Evolutionary conservation across 2,888 invertebrate species (phyloP).

Genomic region (Apodemia zela): DNA sequence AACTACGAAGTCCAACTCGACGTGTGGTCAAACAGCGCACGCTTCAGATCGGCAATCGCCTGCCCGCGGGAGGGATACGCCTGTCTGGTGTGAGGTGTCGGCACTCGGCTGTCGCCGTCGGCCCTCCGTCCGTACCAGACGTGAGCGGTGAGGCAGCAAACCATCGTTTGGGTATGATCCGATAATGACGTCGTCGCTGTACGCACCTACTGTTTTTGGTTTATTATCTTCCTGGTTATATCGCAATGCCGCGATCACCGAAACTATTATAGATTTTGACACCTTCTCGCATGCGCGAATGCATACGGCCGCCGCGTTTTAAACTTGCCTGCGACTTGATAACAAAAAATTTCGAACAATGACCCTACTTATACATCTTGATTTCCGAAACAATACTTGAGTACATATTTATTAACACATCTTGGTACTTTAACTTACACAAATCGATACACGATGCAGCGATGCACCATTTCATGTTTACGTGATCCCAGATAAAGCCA

Average conservation of each 20-base stretch:
- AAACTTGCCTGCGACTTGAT: conserved; percentile 74
- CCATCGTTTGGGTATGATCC: conserved; percentile 50
- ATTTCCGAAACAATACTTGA: conserved; percentile 40
- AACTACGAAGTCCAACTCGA: conserved; percentile 47
- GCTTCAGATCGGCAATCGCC: conserved; percentile 63
- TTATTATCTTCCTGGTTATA: conserved; percentile 49
- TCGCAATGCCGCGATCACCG: conserved; percentile 59
- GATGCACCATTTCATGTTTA: conserved; percentile 82
- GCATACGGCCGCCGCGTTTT: conserved; percentile 77
- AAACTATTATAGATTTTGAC: conserved; percentile 78
- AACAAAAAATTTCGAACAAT: conserved; percentile 66
- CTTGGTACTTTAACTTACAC: conserved; percentile 50
- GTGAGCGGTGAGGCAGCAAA: conserved; percentile 22
- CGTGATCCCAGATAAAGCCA: conserved; percentile 83
- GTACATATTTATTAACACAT: conserved; percentile 42
- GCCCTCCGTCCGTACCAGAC: conserved; percentile 47
- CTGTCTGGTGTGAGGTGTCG: conserved; percentile 17
- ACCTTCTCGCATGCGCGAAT: conserved; percentile 78
- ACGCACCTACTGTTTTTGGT: conserved; percentile 43
- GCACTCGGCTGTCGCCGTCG: conserved; percentile 42
- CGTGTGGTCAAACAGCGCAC: conserved; percentile 69
- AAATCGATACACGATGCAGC: conserved; percentile 79
- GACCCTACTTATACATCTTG: conserved; percentile 56
- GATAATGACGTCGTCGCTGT: conserved; percentile 46
- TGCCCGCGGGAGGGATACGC: conserved; percentile 73